Evolutionary conservation across 2,113 vertebrate genomes (phyloP).

Genomic region (Paralichthys olivaceus): DNA sequence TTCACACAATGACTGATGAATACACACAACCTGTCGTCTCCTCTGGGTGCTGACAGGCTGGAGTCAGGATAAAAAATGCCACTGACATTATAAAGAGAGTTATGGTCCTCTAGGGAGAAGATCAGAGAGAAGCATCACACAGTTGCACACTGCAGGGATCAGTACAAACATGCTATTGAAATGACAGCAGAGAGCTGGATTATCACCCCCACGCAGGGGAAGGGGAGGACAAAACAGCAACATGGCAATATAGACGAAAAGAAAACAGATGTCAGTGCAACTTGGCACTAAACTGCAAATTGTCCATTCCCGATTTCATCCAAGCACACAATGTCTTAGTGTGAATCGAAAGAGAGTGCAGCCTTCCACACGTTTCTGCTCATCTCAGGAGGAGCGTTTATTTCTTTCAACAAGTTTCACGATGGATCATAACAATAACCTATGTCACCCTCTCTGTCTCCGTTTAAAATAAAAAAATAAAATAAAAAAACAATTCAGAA

Average conservation of each 20-base stretch:
- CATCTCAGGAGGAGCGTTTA: background rate
- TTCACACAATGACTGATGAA: slow-evolving; percentile 57
- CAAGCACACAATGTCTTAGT: slow-evolving; percentile 10
- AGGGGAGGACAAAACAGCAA: background rate
- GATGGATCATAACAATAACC: background rate
- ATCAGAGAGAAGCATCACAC: slow-evolving; percentile 46
- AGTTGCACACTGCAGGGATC: slow-evolving; percentile 33
- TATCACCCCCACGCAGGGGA: slow-evolving; percentile 16
- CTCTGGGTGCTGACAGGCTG: slow-evolving; percentile 46
- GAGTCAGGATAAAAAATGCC: slow-evolving; percentile 59
- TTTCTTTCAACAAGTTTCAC: slow-evolving; percentile 1
- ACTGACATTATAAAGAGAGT: slow-evolving; percentile 62
- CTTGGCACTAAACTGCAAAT: slow-evolving; percentile 29
- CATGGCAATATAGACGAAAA: background rate
- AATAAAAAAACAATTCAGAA: background rate
- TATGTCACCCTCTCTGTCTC: background rate
- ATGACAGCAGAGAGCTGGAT: slow-evolving; percentile 57
- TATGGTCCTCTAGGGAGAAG: slow-evolving; percentile 50
- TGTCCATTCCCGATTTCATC: slow-evolving; percentile 45
- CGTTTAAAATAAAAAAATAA: too few relatives aligned
- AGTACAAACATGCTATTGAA: slow-evolving; percentile 43
- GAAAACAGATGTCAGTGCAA: slow-evolving; percentile 51
- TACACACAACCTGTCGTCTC: slow-evolving; percentile 58
- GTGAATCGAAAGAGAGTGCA: slow-evolving; percentile 16
- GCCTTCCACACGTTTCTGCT: slow-evolving; percentile 5